Percentiles rank a stretch among this genome's conserved stretches.
phyloP scores from a whole-genome alignment of 2,113 vertebrate species.

The Sarotherodon lohbergeri region DNA sequence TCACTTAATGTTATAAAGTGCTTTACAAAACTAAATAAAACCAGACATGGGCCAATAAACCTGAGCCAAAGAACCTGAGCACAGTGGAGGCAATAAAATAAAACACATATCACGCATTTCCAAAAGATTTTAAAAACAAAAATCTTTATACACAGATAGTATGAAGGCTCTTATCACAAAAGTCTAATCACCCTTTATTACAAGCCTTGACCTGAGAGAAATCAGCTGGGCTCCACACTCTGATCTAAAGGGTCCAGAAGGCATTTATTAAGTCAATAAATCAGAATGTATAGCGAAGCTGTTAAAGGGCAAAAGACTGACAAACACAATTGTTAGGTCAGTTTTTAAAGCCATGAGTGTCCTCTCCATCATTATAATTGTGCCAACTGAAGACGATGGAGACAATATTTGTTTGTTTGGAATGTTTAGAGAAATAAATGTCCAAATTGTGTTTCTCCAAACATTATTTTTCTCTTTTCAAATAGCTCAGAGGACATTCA shows the following conservation, averaged over 20 bases:
- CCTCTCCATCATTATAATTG: not conserved
- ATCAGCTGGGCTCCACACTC: not conserved
- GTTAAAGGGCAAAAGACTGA: not conserved
- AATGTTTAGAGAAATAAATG: not conserved
- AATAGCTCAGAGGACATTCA: not conserved
- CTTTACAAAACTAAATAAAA: not conserved
- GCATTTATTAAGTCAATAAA: not conserved
- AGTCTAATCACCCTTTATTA: not conserved
- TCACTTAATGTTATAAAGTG: not conserved
- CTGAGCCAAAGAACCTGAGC: not conserved
- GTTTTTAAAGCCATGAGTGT: not conserved
- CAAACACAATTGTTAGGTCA: not conserved
- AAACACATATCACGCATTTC: not conserved
- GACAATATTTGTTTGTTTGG: not conserved
- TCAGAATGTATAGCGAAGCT: not conserved
- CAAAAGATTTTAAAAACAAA: not conserved
- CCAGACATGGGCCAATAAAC: not conserved
- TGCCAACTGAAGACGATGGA: not conserved
- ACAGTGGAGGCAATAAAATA: not conserved
- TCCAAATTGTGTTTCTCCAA: not conserved
- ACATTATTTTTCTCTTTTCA: not conserved
- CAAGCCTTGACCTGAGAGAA: not conserved
- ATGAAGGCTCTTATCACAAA: not conserved
- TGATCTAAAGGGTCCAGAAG: not conserved
- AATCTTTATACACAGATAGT: not conserved